Evolutionary conservation across 2,797 vertebrate species (phyloP).

Genomic region (Borostomias antarcticus): DNA sequence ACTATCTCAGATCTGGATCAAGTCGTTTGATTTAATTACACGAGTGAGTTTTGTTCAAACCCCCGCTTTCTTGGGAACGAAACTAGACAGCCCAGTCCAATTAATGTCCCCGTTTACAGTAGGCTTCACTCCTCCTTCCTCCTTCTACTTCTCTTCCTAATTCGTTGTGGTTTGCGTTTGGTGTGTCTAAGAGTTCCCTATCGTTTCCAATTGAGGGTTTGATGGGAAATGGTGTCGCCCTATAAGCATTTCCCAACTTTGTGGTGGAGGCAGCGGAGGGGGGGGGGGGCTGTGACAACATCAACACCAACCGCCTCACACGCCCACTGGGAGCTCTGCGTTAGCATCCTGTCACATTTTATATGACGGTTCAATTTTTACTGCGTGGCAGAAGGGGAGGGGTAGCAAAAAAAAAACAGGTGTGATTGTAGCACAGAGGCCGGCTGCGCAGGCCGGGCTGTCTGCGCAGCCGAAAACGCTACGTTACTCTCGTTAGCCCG

Average conservation of each 20-base stretch:
- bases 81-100: too few relatives aligned
- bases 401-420: conserved; percentile 71
- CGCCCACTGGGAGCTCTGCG: conserved; percentile 74
- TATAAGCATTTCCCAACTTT: conserved; percentile 47
- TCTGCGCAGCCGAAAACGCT: conserved; percentile 22
- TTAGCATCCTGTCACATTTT: conserved; percentile 76
- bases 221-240: conserved; percentile 49
- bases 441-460: conserved; percentile 57
- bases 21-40: too few relatives aligned
- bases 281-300: conserved; percentile 63
- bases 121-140: too few relatives aligned
- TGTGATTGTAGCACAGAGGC: conserved; percentile 72
- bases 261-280: conserved; percentile 41
- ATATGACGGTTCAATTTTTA: conserved; percentile 77
- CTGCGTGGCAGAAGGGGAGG: conserved; percentile 58
- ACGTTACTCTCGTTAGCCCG: too few relatives aligned
- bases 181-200: conserved; percentile 27
- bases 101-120: too few relatives aligned
- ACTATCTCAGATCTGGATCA: too few relatives aligned
- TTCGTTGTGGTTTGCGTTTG: neutral
- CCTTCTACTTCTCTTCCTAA: too few relatives aligned
- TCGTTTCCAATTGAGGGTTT: conserved; percentile 41
- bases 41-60: too few relatives aligned
- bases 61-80: too few relatives aligned
- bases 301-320: conserved; percentile 70